phyloP scores from a whole-genome alignment of 2,888 invertebrate genomes.

The Phorcus lineatus region DNA sequence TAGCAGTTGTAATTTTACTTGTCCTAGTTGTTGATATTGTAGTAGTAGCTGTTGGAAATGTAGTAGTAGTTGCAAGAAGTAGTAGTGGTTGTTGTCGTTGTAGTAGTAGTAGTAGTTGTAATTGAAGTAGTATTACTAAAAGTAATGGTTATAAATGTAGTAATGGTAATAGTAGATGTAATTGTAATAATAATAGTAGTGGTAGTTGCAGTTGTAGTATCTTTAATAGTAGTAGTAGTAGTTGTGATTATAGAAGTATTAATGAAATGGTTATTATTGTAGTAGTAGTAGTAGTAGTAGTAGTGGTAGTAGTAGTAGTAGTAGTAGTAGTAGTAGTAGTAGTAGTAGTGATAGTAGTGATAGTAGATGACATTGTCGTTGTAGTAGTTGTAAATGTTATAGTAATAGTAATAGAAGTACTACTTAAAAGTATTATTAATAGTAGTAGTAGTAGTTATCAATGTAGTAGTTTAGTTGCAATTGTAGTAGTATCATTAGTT shows the following conservation, averaged over 20 bases:
- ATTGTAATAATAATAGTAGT: too few relatives aligned
- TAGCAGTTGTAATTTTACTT: too few relatives aligned
- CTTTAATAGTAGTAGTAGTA: background rate
- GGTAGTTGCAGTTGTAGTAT: too few relatives aligned
- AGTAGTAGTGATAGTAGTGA: background rate
- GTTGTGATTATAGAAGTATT: background rate
- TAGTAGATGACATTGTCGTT: background rate
- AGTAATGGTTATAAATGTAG: too few relatives aligned
- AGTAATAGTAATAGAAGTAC: background rate
- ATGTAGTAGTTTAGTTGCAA: background rate
- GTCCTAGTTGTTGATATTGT: too few relatives aligned
- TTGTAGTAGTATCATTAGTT: too few relatives aligned
- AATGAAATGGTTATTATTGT: background rate
- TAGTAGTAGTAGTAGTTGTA: too few relatives aligned
- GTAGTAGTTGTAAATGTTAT: background rate
- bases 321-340: background rate
- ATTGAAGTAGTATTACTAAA: too few relatives aligned
- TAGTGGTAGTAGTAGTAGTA: background rate
- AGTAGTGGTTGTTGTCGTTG: too few relatives aligned
- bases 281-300: background rate
- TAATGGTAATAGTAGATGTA: too few relatives aligned
- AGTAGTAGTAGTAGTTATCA: background rate
- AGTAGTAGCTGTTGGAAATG: too few relatives aligned
- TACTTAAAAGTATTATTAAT: background rate
- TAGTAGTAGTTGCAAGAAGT: too few relatives aligned